Base-by-base conservation (phyloP, 92 coral and sea anemone species). In the Phenganax stokvisi region DNA sequence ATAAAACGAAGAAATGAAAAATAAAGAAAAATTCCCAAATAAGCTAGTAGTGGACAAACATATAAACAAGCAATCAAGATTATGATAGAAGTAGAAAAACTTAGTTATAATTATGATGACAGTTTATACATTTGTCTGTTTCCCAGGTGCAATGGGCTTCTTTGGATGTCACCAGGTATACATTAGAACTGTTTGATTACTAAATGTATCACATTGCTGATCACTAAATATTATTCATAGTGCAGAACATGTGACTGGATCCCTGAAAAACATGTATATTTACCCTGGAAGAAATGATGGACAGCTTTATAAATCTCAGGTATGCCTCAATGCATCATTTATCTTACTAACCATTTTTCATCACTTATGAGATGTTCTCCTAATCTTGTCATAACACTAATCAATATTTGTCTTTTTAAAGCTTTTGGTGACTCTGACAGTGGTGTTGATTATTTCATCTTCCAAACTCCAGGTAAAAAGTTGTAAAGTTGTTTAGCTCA, bases 171-270 rank as follows among this genome's bases (percentile, higher is more conserved):
- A 79, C 83, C 72, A 79, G 83, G 83, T 79, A 17, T 70, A 70
- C 31, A 31, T 7, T 47, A 29, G 25, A 71, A 30, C 20, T 71
- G 10, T 71, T 12, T 7, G 58, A 8, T 53, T 11, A 1, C 25
- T 15, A 15, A 29, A 72, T 54, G n/a, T 8, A 13, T 6, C 12
- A n/a, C 44, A 29, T 71, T 66, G 17, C 16, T 27, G 47, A 37
- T 37, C 47, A 37, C 47, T 5, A 37, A 1, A 37, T 5, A 37
- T 57, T 77, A 20, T 20, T 20, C 25, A 20, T 80, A 91, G 98
- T 85, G 91, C 89, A 17, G 98, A 91, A 83, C 90, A 89, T 91
- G 96, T 90, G 16, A 92, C 90, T 79, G 94, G 94, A 9, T 94
- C 97, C 17, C 62, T 94, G 64, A 94, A 91, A 74, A 89, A 94